Evolutionary conservation across 2,113 vertebrate species (phyloP).

Genomic region (Myanophis thanlyinensis): DNA sequence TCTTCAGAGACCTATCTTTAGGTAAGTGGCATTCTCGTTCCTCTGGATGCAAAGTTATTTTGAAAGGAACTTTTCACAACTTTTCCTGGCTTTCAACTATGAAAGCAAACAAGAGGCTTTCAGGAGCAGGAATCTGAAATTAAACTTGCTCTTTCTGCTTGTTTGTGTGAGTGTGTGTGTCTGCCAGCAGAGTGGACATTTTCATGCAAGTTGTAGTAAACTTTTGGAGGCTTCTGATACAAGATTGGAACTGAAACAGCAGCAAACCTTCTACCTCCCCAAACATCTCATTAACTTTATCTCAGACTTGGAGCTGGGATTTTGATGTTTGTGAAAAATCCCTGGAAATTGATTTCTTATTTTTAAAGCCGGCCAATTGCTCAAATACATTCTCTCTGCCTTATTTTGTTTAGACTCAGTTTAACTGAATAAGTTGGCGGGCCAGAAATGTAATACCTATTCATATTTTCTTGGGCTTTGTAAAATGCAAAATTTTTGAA

Average conservation of each 20-base stretch:
- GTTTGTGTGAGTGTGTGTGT: neutral
- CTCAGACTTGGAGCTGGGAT: slow-evolving; percentile 48
- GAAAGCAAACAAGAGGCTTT: slow-evolving; percentile 14
- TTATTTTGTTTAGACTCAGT: slow-evolving; percentile 53
- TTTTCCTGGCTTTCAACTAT: slow-evolving; percentile 26
- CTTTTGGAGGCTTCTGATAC: neutral
- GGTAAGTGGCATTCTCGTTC: slow-evolving; percentile 75
- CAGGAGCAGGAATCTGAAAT: slow-evolving; percentile 6
- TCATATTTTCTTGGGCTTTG: slow-evolving; percentile 34
- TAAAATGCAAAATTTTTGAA: neutral
- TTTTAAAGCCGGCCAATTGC: slow-evolving; percentile 41
- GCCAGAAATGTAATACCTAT: slow-evolving; percentile 48
- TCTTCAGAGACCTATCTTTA: slow-evolving; percentile 88
- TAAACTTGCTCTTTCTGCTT: neutral
- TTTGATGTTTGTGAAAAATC: slow-evolving; percentile 47
- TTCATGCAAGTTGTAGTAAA: slow-evolving; percentile 1
- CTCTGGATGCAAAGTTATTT: slow-evolving; percentile 19
- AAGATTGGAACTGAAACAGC: neutral
- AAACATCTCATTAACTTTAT: slow-evolving; percentile 40
- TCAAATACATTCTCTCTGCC: slow-evolving; percentile 55
- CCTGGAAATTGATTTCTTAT: slow-evolving; percentile 52
- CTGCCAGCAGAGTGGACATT: slow-evolving; percentile 1
- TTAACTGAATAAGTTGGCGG: slow-evolving; percentile 54
- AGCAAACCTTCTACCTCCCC: neutral
- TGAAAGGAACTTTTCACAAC: slow-evolving; percentile 1